Conservation (phyloP, 2,113 vertebrate species). For the Chrysochloris asiatica region DNA sequence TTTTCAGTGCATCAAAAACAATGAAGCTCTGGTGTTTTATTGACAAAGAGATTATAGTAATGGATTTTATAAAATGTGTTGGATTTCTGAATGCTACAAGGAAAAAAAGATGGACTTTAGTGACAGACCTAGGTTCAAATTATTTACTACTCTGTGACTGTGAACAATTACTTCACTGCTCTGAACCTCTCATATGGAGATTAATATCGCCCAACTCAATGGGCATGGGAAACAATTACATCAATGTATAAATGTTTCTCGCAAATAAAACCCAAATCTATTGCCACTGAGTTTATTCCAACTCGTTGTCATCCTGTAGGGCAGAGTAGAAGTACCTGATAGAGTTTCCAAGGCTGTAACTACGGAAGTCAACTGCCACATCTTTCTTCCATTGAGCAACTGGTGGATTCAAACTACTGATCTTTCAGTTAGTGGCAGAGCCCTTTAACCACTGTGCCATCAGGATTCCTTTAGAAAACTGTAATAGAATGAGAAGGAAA, state of each 20-base stretch:
- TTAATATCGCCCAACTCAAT: background rate
- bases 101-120: background rate
- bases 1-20: background rate
- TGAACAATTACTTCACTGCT: background rate
- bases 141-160: background rate
- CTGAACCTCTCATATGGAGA: background rate
- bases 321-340: background rate
- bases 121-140: background rate
- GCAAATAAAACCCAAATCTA: background rate
- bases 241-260: background rate
- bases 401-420: background rate
- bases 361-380: background rate
- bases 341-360: background rate
- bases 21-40: background rate
- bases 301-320: background rate
- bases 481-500: constrained; percentile 15
- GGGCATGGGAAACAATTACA: background rate
- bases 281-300: background rate
- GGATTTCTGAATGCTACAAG: background rate
- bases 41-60: background rate
- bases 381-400: background rate
- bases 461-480: background rate
- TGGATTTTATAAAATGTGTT: background rate
- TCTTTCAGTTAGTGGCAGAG: background rate
- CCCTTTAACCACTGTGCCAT: background rate